These are phyloP conservation scores for Cylas formicarius DNA, from an alignment of 1,140 invertebrate species.

Conservation along the genomic window DNA sequence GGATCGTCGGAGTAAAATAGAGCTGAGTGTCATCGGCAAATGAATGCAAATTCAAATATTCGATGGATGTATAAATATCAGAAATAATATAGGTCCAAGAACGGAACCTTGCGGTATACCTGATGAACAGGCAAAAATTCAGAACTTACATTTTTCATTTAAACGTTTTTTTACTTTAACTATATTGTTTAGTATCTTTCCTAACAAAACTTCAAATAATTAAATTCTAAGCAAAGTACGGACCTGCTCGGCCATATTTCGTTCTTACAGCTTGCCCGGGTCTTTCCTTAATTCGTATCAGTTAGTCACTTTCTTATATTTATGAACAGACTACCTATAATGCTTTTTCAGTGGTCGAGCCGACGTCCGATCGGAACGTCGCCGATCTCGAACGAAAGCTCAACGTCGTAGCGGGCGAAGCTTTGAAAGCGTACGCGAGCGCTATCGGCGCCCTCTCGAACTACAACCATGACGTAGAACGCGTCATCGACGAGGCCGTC, in stretches of 20 bases:
- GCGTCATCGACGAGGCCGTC: slow-evolving; percentile 51
- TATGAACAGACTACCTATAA: background rate
- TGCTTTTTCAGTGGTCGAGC: slow-evolving; percentile 26
- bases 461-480: slow-evolving; percentile 54
- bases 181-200: background rate
- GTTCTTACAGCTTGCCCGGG: slow-evolving; percentile 17
- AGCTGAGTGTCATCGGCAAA: too few species aligned
- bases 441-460: slow-evolving; percentile 49
- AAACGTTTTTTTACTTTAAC: background rate
- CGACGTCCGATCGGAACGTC: slow-evolving; percentile 29
- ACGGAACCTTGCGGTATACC: too few species aligned
- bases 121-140: too few species aligned
- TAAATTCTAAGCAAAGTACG: too few species aligned
- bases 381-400: slow-evolving; percentile 51
- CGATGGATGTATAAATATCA: too few species aligned
- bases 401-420: slow-evolving; percentile 46
- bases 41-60: too few species aligned
- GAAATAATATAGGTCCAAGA: too few species aligned
- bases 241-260: too few species aligned
- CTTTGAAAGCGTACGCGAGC: slow-evolving; percentile 50
- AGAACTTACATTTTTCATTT: background rate
- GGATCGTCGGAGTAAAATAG: too few species aligned
- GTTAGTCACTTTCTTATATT: slow-evolving; percentile 1
- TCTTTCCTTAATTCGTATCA: slow-evolving; percentile 10
- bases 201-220: too few species aligned